Evolutionary conservation across 1,140 invertebrate species (phyloP), one percentile per base, ranked within the genome.

Genomic region (Liolophura sinensis): DNA sequence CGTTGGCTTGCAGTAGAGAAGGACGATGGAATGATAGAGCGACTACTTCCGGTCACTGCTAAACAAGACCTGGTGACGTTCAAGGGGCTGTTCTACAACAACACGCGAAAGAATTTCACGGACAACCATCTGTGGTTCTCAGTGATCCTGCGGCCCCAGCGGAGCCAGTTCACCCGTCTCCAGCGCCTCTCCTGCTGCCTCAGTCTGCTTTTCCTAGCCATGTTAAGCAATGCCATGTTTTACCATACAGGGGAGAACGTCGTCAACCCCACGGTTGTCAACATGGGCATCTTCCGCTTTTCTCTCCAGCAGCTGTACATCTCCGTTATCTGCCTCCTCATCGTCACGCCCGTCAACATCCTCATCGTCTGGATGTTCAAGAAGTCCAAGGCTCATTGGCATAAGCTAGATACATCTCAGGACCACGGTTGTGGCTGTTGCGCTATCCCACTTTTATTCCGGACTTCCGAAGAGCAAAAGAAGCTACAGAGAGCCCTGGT

Each of bases 221-320:
- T 84, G 82, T 73, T 82, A 54, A 74, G 79, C 40, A 84, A 84
- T 63, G 81, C 79, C 27, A 81, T 84, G 79, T 84, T 84, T 60
- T 84, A 81, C 65, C 71, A 77, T 65, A 62, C 70, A 0, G 72
- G 66, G 1, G 62, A 68, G 16, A 68, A 71, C 1, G 61, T 63
- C 16, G 52, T 40, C 9, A 40, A 40, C 9, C 31, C 31, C 9
- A 40, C 31, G 9, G 31, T 40, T 3, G 31, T 40, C 31, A 40
- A 60, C 24, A 59, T 76, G 20, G 72, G 74, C 5, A 58, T 73
- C 52, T 50, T 73, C 7, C 49, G 67, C 7, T 72, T 76, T 22
- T 73, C 74, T 16, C 49, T 73, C 31, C 57, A 69, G 0, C 69
- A 62, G 18, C 31, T 76, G 6, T 76, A 64, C 48, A 69, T 67